Conservation (phyloP, 1,140 invertebrate genomes). For the Pentalonia nigronervosa region DNA sequence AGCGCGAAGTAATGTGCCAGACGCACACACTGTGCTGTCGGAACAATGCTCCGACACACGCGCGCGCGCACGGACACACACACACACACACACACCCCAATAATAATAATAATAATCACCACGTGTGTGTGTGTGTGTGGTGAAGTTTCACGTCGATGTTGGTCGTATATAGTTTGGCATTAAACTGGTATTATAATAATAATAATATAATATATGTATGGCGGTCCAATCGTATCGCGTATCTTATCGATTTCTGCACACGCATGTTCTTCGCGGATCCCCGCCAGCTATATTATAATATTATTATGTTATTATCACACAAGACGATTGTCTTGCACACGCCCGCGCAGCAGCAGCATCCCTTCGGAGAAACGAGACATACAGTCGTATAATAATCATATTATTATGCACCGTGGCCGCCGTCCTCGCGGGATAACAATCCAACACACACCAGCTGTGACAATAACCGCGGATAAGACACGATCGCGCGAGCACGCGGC, state of each 20-base stretch:
- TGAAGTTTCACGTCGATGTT: neutral
- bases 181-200: neutral
- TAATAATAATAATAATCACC: too few species aligned
- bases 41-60: neutral
- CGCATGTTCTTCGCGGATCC: neutral
- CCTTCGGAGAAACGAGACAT: neutral
- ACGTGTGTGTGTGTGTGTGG: neutral
- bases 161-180: neutral
- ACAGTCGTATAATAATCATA: too few species aligned
- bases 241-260: neutral
- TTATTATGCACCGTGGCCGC: neutral
- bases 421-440: neutral
- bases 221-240: neutral
- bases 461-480: neutral
- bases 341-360: too few species aligned
- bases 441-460: neutral
- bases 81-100: neutral
- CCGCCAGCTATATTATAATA: too few species aligned
- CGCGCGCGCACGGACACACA: neutral
- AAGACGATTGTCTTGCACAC: neutral
- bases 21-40: neutral
- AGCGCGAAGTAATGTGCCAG: neutral
- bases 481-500: too few species aligned
- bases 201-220: too few species aligned
- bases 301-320: too few species aligned